Percentiles rank a stretch among this genome's conserved stretches.
Conservation (phyloP, 2,113 vertebrate genomes). For the Misgurnus mizolepis region DNA sequence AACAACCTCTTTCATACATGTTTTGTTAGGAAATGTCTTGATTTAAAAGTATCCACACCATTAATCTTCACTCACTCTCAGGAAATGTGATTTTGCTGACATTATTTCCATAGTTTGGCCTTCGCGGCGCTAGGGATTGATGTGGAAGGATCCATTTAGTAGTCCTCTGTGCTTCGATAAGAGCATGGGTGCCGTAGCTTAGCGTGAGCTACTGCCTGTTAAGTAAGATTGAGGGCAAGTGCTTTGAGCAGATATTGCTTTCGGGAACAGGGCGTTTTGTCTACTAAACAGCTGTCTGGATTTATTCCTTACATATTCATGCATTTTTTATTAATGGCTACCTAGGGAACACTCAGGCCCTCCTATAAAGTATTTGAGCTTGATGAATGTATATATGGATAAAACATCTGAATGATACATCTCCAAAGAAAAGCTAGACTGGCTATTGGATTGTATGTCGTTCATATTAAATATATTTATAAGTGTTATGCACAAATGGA, state of each 20-base stretch:
- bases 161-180: constrained; percentile 29
- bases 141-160: constrained; percentile 27
- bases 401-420: constrained; percentile 34
- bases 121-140: constrained; percentile 11
- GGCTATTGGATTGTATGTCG: constrained; percentile 27
- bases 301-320: constrained; percentile 60
- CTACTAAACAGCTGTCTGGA: constrained; percentile 54
- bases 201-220: constrained; percentile 49
- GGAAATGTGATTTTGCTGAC: constrained; percentile 25
- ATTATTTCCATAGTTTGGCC: constrained; percentile 19
- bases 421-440: constrained; percentile 14
- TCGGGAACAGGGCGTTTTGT: constrained; percentile 52
- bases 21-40: background rate
- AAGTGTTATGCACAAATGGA: background rate
- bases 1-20: background rate
- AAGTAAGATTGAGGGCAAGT: constrained; percentile 56
- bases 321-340: constrained; percentile 55
- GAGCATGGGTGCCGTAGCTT: constrained; percentile 7
- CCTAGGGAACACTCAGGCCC: constrained; percentile 36
- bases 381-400: constrained; percentile 32
- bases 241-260: constrained; percentile 51
- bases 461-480: no score
- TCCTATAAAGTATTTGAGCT: constrained; percentile 29
- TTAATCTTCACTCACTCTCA: constrained; percentile 49
- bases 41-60: constrained; percentile 50